Evolutionary conservation across 2,888 invertebrate species (phyloP), one percentile per base, ranked within the genome.

Genomic region (Nomada ruficornis): DNA sequence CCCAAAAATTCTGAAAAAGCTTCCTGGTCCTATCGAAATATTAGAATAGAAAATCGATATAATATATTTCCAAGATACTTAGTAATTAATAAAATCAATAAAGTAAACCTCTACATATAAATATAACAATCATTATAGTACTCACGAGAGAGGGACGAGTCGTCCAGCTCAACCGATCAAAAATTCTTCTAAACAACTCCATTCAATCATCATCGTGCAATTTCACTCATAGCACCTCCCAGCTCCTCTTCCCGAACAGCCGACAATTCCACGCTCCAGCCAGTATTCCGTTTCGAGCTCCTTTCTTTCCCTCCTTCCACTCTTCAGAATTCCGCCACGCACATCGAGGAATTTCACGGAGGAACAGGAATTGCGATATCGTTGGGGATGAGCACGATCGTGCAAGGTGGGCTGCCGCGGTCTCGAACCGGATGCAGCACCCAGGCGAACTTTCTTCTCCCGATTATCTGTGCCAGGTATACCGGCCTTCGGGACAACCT

Each of bases 381-480:
- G 44, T 26, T 7, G 10, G 23, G 67, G 68, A 75, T n/a, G 76
- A 76, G 60, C 60, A 60, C 50, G 52, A 47, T 52, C 36, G 52
- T 44, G 55, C 64, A 69, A 59, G 80, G 62, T 42, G 68, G 57
- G 55, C 42, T 65, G n/a, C 64, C 60, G 50, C 54, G n/a, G 67
- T 65, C 57, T 55, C 63, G 50, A 76, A 65, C 87, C 87, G 85
- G 85, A 87, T 80, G 82, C 77, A 69, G 59, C 74, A 36, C 26
- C 55, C 81, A 47, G 69, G 26, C 68, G 29, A 82, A 83, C 86
- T 86, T 87, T 86, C 87, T 83, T 86, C 87, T 85, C 87, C 76
- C 59, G 62, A 71, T 70, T 67, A 71, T 67, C 72, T 42, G 69
- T 80, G 65, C 64, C 82, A 82, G 83, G 65, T 82, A 73, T 52